Evolutionary conservation across 2,113 vertebrate species (phyloP).

Genomic region (Lagenorhynchus albirostris): DNA sequence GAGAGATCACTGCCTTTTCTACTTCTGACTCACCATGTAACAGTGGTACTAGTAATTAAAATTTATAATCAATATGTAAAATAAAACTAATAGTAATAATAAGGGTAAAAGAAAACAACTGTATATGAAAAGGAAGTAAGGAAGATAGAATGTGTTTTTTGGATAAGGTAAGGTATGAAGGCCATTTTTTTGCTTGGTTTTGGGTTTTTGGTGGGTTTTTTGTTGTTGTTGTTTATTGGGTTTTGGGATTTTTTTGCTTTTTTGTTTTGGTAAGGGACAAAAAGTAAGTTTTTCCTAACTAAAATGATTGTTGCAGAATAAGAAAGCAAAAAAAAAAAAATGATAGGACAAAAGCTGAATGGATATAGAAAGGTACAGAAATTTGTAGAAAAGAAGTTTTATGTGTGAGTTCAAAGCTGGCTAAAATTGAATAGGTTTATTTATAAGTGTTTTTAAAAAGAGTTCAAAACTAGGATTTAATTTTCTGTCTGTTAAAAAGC

Average conservation of each 20-base stretch:
- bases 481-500: neutral
- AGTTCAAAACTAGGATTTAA: neutral
- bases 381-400: neutral
- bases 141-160: neutral
- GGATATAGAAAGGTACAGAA: neutral
- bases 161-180: neutral
- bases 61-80: neutral
- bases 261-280: neutral
- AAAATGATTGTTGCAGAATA: neutral
- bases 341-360: neutral
- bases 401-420: neutral
- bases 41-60: neutral
- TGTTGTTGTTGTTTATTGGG: too few species aligned
- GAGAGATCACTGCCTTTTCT: neutral
- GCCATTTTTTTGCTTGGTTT: neutral
- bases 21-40: neutral
- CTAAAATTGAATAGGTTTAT: neutral
- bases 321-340: neutral
- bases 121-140: neutral
- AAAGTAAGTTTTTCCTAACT: neutral
- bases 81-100: neutral
- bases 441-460: neutral
- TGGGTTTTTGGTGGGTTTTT: neutral
- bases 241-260: too few species aligned
- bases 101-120: neutral